Evolutionary conservation across 2,113 vertebrate species (phyloP).

Genomic region (Sapajus apella): DNA sequence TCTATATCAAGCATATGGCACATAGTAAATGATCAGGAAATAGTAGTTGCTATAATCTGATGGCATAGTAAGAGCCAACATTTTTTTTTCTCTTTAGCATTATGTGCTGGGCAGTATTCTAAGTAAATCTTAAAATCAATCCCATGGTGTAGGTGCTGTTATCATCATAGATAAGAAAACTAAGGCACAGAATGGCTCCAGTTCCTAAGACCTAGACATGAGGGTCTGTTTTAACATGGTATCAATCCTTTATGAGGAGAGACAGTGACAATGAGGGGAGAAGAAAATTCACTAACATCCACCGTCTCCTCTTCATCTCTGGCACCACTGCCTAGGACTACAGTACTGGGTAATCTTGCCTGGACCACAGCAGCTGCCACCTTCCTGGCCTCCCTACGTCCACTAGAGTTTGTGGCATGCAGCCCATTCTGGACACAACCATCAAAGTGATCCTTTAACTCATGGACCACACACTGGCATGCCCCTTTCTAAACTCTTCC

Average conservation of each 20-base stretch:
- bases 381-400: not conserved
- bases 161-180: not conserved
- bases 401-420: not conserved
- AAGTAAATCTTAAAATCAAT: not conserved
- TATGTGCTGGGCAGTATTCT: not conserved
- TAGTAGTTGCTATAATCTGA: slow-evolving; percentile 20
- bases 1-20: not conserved
- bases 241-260: not conserved
- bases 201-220: not conserved
- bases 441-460: not conserved
- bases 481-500: not conserved
- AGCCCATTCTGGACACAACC: not conserved
- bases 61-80: not conserved
- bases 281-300: not conserved
- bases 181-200: not conserved
- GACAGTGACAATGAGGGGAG: not conserved
- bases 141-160: not conserved
- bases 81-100: not conserved
- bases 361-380: not conserved
- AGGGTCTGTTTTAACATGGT: not conserved
- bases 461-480: not conserved
- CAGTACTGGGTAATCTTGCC: not conserved
- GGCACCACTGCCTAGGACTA: not conserved
- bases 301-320: not conserved
- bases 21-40: slow-evolving; percentile 45